Conservation (phyloP, 2,797 vertebrate species). For the Protonibea diacanthus region DNA sequence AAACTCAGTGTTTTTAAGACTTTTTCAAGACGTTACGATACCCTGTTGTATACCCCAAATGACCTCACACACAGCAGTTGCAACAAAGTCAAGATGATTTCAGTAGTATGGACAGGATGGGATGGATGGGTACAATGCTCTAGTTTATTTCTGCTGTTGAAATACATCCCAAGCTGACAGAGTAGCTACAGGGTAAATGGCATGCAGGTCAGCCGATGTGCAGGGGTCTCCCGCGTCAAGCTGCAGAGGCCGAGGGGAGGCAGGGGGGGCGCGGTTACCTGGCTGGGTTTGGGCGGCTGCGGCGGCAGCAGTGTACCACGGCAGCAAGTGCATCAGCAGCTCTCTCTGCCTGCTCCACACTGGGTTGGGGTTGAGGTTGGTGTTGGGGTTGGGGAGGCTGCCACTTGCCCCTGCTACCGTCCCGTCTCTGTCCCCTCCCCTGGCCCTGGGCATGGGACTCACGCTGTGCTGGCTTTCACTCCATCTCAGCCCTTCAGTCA, state of each 20-base stretch:
- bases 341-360: conserved; percentile 89
- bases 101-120: background rate
- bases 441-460: conserved; percentile 83
- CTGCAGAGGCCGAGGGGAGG: conserved; percentile 44
- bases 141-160: conserved; percentile 6
- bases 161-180: conserved; percentile 6
- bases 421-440: conserved; percentile 83
- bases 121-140: background rate
- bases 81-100: background rate
- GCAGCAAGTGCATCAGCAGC: conserved; percentile 89
- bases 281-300: conserved; percentile 83
- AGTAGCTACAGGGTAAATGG: conserved; percentile 6
- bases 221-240: conserved; percentile 31
- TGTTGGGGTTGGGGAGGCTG: conserved; percentile 80
- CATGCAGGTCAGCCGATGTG: conserved; percentile 30
- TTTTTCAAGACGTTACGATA: background rate
- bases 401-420: conserved; percentile 75
- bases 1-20: background rate
- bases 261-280: conserved; percentile 78
- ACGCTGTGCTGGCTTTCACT: conserved; percentile 89
- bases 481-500: conserved; percentile 87
- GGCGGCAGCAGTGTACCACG: conserved; percentile 86
- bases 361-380: conserved; percentile 82
- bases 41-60: background rate
- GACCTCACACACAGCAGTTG: background rate